Percentiles rank a stretch among this genome's conserved stretches.
Conservation (phyloP, 2,113 vertebrate genomes). For the Gallinago undulata region DNA sequence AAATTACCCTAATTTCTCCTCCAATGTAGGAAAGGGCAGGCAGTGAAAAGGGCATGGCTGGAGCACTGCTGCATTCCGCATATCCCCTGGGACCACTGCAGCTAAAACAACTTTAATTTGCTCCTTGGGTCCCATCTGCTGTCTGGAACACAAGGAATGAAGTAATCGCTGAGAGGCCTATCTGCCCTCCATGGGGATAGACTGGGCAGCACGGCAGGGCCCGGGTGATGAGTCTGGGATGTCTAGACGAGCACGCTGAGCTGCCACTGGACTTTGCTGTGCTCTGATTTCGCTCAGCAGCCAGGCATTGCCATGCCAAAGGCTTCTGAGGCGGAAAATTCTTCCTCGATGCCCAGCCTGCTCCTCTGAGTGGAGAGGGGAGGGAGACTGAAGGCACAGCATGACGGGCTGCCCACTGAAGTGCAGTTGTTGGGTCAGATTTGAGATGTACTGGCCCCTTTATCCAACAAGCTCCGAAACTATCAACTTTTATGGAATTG, state of each 20-base stretch:
- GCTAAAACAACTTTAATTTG: slow-evolving; percentile 1
- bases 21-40: background rate
- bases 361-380: background rate
- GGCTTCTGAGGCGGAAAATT: background rate
- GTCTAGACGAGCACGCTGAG: background rate
- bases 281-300: background rate
- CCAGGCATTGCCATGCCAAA: background rate
- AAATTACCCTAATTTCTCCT: background rate
- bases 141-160: background rate
- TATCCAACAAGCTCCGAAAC: background rate
- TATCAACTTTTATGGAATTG: background rate
- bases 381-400: background rate
- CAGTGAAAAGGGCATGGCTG: background rate
- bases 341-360: background rate
- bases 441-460: background rate
- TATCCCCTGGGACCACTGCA: background rate
- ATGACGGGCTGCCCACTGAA: background rate
- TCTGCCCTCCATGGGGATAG: background rate
- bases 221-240: background rate
- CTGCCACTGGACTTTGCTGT: background rate
- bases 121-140: background rate
- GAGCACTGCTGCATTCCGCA: background rate
- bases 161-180: background rate
- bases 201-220: background rate
- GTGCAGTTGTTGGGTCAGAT: background rate